Conservation (phyloP, 2,113 vertebrate genomes). For the Pituophis catenifer region DNA sequence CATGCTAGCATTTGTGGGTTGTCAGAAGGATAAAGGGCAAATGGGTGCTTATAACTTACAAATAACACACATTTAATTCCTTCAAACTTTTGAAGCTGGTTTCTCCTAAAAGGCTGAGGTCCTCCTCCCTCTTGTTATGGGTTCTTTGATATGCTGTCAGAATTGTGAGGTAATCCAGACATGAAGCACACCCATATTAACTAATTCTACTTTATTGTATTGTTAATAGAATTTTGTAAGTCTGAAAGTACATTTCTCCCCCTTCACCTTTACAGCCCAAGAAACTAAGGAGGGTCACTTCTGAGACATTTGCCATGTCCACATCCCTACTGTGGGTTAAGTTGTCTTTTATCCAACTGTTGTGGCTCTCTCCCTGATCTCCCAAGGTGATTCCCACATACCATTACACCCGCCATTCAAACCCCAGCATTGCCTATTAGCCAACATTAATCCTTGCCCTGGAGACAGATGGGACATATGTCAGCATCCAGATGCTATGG, state of each 20-base stretch:
- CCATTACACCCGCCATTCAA: not conserved
- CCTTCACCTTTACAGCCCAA: not conserved
- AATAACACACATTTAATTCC: not conserved
- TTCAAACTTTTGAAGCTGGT: not conserved
- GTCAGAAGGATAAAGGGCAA: not conserved
- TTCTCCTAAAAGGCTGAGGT: not conserved
- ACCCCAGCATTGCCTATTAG: not conserved
- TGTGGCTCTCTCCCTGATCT: not conserved
- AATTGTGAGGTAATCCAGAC: not conserved
- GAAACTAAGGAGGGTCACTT: not conserved
- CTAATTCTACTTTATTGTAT: not conserved
- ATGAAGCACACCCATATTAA: not conserved
- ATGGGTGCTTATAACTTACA: not conserved
- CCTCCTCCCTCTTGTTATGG: not conserved
- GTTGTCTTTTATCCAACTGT: not conserved
- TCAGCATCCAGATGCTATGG: not conserved
- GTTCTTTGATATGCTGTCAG: not conserved
- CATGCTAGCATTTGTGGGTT: not conserved
- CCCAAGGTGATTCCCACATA: not conserved
- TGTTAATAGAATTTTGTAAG: not conserved
- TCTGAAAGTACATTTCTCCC: not conserved
- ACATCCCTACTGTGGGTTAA: not conserved
- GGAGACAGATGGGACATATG: rapidly evolving
- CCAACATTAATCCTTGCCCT: not conserved
- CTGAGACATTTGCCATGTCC: not conserved